These are phyloP conservation scores for Lanius collurio DNA, from an alignment of 2,113 vertebrate species.

Conservation along the genomic window DNA sequence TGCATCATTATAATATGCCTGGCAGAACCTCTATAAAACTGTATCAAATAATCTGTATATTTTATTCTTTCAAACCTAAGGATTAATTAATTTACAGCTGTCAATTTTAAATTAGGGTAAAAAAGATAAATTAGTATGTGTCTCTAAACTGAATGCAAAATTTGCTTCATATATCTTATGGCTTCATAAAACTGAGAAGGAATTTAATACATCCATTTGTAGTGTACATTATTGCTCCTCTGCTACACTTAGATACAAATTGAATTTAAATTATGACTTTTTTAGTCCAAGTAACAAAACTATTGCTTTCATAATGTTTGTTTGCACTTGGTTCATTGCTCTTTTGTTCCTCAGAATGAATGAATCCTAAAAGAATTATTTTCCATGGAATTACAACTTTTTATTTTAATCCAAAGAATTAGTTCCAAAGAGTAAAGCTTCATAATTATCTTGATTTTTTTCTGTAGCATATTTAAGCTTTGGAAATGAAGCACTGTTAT, in stretches of 20 bases:
- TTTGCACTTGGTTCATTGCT: background rate
- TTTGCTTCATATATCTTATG: background rate
- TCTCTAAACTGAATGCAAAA: background rate
- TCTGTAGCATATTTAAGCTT: background rate
- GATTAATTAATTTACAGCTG: background rate
- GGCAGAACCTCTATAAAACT: background rate
- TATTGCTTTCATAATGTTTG: background rate
- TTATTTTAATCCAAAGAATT: background rate
- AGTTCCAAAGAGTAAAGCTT: background rate
- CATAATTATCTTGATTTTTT: background rate
- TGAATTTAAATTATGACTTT: background rate
- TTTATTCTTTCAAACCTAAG: background rate
- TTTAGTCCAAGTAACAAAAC: slow-evolving; percentile 17
- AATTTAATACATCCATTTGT: background rate
- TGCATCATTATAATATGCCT: background rate
- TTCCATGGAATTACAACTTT: background rate
- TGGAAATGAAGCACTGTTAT: background rate
- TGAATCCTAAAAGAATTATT: background rate
- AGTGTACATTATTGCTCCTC: background rate
- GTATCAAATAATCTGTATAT: background rate
- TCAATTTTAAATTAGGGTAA: background rate
- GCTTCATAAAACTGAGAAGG: background rate
- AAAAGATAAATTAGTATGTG: background rate
- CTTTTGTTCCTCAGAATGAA: background rate
- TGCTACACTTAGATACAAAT: background rate